Evolutionary conservation across 1,140 invertebrate genomes (phyloP).

Genomic region (Caerostris darwini): DNA sequence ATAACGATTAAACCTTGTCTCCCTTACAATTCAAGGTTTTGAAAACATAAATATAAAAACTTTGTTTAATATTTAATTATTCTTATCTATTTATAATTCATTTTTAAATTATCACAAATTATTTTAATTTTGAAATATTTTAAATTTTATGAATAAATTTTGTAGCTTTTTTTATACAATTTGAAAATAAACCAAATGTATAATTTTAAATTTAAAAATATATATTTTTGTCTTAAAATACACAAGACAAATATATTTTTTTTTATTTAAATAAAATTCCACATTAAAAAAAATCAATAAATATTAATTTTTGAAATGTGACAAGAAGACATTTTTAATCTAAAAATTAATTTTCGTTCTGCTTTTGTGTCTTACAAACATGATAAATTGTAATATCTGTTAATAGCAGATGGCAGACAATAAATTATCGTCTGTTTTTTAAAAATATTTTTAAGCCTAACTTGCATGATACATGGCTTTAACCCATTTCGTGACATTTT

Average conservation of each 20-base stretch:
- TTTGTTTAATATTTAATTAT: no score
- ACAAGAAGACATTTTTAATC: not conserved
- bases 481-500: not conserved
- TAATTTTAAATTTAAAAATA: no score
- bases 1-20: no score
- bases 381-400: conserved; percentile 3
- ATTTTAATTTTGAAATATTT: no score
- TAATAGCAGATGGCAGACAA: conserved; percentile 35
- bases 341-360: conserved; percentile 15
- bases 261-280: not conserved
- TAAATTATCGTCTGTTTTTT: conserved; percentile 42
- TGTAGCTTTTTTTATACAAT: no score
- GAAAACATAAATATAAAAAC: no score
- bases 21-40: no score
- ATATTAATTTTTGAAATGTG: conserved; percentile 19
- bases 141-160: no score
- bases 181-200: no score
- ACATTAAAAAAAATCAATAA: not conserved
- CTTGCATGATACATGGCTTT: conserved; percentile 1
- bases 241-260: not conserved
- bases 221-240: no score
- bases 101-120: no score
- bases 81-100: no score
- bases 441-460: conserved; percentile 13
- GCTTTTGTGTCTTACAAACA: conserved; percentile 23